Evolutionary conservation across 2,113 vertebrate genomes (phyloP).

Genomic region (Clinocottus analis): DNA sequence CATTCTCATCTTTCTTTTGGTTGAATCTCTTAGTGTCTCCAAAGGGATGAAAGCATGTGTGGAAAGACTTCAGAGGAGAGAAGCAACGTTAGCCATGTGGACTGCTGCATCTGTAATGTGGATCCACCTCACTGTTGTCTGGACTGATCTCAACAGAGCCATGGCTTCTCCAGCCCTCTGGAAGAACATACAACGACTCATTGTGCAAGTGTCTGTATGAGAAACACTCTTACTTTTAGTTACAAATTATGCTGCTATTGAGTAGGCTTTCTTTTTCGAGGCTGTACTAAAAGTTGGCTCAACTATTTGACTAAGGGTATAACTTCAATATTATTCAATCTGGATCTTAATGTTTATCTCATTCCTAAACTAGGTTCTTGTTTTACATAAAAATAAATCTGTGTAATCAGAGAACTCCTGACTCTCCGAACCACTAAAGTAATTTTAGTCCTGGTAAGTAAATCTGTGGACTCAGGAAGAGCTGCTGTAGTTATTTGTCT

Average conservation of each 20-base stretch:
- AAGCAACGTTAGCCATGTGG: not conserved
- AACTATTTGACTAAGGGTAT: not conserved
- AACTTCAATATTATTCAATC: not conserved
- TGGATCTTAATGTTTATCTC: not conserved
- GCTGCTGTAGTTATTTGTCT: not conserved
- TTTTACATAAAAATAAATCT: not conserved
- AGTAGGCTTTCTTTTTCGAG: not conserved
- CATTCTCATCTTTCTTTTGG: slow-evolving; percentile 42
- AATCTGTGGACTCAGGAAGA: not conserved
- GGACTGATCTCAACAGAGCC: slow-evolving; percentile 18
- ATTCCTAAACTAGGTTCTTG: not conserved
- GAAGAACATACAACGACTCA: slow-evolving; percentile 10
- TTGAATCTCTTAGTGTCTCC: slow-evolving; percentile 44
- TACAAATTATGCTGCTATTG: not conserved
- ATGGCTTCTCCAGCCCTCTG: not conserved
- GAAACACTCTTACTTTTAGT: not conserved
- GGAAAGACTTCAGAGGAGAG: slow-evolving; percentile 30
- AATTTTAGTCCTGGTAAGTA: not conserved
- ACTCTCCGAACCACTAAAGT: not conserved
- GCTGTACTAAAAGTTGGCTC: not conserved
- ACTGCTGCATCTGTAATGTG: slow-evolving; percentile 21
- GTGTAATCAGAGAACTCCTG: not conserved
- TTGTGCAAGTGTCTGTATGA: not conserved
- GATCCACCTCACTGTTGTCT: slow-evolving; percentile 15
- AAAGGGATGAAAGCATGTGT: slow-evolving; percentile 34